Base-by-base conservation (phyloP, 1,140 invertebrate genomes). In the Holotrichia oblita region DNA sequence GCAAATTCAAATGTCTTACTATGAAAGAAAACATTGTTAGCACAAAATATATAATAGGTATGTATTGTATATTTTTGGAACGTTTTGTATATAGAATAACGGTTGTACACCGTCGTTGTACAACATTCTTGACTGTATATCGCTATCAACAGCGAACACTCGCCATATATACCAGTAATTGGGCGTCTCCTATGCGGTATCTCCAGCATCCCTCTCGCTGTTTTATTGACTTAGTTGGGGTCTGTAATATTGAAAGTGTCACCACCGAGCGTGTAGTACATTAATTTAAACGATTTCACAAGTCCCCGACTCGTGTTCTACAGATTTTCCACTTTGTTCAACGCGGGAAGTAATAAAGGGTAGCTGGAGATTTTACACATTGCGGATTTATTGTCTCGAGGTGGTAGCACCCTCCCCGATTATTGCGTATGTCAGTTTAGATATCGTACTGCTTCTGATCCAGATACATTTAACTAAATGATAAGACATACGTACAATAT, bases 241-340 rank as follows among this genome's bases (percentile, higher is more conserved):
- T 74, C 73, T 34, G 73, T 74, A 74, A 74, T 74, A 74, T 74
- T 74, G 73, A 74, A 74, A 74, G 40, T 74, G 73, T 74, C 73
- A 74, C 73, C 73, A 34, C 34, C 41, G 41, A 74, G 73, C 73
- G 73, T 74, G 73, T 74, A 74, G 73, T 74, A 74, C 73, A 74
- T 74, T 74, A 74, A 74, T 74, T 74, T 74, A 41, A 74, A 74
- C 34, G 73, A 74, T 74, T 74, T 42, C 73, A 20, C 40, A 40
- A 74, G 40, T 40, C 40, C 73, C 40, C 12, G 73, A 27, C 41
- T 73, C 73, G 17, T 74, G 73, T 74, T 74, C 34, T 74, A 74
- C 73, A 74, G 73, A 74, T 74, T 74, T 74, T 74, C 73, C 73
- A 74, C 34, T 74, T 74, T 74, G 73, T 74, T 74, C 41, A 20